Base-by-base conservation (phyloP, 2,888 invertebrate genomes). In the Xylophagus ater region DNA sequence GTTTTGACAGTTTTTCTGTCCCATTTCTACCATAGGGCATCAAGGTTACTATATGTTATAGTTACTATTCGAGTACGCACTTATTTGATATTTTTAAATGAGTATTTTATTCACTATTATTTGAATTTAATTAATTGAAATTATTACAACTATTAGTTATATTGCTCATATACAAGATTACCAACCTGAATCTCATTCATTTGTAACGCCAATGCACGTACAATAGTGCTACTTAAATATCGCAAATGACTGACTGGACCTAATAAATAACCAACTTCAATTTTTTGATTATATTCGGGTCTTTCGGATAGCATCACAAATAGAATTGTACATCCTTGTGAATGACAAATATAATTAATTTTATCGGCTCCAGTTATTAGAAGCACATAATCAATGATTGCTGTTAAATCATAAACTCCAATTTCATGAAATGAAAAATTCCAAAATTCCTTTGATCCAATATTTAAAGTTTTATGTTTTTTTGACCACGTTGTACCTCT, bases 341-440 rank as follows among this genome's bases (percentile, higher is more conserved):
- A 60, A 35, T 60, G 59, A 1, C 57, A 59, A 10, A 56, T 52
- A 41, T 60, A 60, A 30, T 60, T 58, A 2, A 61, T 44, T 4
- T 53, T 37, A 8, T 49, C 28, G 19, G 53, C 53, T 1, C 46
- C 45, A 13, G 53, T 62, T 29, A 45, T 34, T n/a, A 39, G 17
- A 5, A 59, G 37, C 0, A 56, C 49, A 21, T 55, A 57, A 30
- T 60, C 58, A 3, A 60, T 51, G 53, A 59, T 57, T 8, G 57
- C 47, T 0, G 62, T 49, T 6, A 62, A 37, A 42, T 62, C 62
- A 31, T 54, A 55, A 25, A 54, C 44, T 37, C 60, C 62, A 43
- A 60, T 60, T 47, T 61, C 60, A 35, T 62, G 62, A 57, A 58
- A 62, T 18, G 54, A 56, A 37, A 60, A 62, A 34, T 59, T 53